Evolutionary conservation across 2,888 invertebrate genomes (phyloP).

Genomic region (Trisateles emortualis): DNA sequence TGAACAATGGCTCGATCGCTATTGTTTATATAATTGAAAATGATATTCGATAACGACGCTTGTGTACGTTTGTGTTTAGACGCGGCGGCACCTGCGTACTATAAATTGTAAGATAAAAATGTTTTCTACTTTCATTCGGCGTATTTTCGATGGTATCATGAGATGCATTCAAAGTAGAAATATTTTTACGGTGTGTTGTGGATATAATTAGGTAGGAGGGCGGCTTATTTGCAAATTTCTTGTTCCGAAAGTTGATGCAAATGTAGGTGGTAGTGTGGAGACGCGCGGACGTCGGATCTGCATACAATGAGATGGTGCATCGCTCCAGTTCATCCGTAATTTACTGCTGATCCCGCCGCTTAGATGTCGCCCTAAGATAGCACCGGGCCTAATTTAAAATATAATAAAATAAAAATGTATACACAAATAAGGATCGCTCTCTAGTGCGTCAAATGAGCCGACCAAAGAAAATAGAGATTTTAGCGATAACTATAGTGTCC

Average conservation of each 20-base stretch:
- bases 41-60: conserved; percentile 62
- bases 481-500: no score
- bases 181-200: conserved; percentile 38
- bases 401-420: conserved; percentile 35
- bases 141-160: conserved; percentile 34
- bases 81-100: conserved; percentile 51
- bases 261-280: conserved; percentile 64
- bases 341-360: conserved; percentile 73
- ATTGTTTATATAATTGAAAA: conserved; percentile 84
- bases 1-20: conserved; percentile 80
- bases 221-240: conserved; percentile 71
- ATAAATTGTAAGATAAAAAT: conserved; percentile 45
- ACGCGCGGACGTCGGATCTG: conserved; percentile 68
- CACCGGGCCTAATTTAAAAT: conserved; percentile 74
- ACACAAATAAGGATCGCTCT: neutral
- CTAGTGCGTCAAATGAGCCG: no score
- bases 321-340: conserved; percentile 79
- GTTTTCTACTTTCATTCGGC: conserved; percentile 44
- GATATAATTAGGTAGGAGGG: conserved; percentile 59
- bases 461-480: no score
- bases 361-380: conserved; percentile 82
- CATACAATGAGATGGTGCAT: conserved; percentile 77
- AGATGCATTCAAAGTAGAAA: conserved; percentile 27
- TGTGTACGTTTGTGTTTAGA: conserved; percentile 42
- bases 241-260: conserved; percentile 78